Evolutionary conservation across 2,888 invertebrate species (phyloP).

Genomic region (Coelinius sp.): DNA sequence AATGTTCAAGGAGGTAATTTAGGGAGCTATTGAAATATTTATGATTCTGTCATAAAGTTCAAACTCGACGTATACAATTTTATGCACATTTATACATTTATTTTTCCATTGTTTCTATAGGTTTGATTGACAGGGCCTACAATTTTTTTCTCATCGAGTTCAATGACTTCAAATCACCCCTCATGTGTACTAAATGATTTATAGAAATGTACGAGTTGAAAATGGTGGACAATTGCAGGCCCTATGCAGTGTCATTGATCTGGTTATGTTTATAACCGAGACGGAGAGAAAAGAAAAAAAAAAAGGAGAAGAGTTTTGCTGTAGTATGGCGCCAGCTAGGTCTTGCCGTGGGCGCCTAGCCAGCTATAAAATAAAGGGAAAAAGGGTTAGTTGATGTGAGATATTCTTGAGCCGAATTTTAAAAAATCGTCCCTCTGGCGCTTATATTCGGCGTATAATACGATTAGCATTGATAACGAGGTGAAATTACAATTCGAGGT

Average conservation of each 20-base stretch:
- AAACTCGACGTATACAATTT: background rate
- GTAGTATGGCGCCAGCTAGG: conserved; percentile 21
- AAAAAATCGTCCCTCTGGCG: conserved; percentile 10
- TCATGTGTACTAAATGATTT: conserved; percentile 1
- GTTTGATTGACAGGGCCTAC: too few relatives aligned
- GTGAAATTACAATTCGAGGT: conserved; percentile 60
- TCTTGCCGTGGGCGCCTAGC: background rate
- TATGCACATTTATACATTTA: conserved; percentile 43
- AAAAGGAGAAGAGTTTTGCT: background rate
- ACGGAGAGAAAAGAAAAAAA: background rate
- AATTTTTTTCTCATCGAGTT: background rate
- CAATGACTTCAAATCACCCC: background rate
- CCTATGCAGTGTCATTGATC: conserved; percentile 12
- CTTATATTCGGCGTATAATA: conserved; percentile 8
- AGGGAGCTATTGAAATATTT: conserved; percentile 66
- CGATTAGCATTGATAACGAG: conserved; percentile 67
- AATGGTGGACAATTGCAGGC: background rate
- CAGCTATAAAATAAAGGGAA: conserved; percentile 9
- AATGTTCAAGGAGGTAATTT: conserved; percentile 55
- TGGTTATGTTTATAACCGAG: background rate
- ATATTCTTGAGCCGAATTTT: background rate
- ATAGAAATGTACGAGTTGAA: background rate
- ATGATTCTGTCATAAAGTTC: conserved; percentile 61
- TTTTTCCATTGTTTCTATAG: conserved; percentile 17
- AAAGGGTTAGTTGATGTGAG: background rate